Percentiles rank a stretch among this genome's conserved stretches.
Evolutionary conservation across 30 jellyfish, hydroid and myxozoan genomes (phyloP).

Genomic region (Aurelia sp.): DNA sequence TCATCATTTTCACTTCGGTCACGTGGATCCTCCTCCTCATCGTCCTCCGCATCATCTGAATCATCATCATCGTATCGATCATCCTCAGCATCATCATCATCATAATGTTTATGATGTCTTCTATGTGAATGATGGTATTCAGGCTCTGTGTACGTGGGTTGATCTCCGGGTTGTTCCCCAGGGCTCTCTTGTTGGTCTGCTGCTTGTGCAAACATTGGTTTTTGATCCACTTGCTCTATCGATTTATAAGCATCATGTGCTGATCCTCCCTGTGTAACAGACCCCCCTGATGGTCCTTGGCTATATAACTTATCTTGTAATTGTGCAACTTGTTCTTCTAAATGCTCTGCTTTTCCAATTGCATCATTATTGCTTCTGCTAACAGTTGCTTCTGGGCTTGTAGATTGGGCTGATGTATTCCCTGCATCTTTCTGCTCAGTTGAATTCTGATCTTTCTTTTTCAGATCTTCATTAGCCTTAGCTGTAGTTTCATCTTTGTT

Average conservation of each 20-base stretch:
- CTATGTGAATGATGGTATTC: conserved; percentile 59
- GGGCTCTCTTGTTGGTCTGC: conserved; percentile 42
- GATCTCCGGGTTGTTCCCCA: conserved; percentile 75
- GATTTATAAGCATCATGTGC: conserved; percentile 64
- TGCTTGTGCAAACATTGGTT: conserved; percentile 60
- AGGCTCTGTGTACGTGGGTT: conserved; percentile 61
- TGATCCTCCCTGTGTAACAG: too few species aligned
- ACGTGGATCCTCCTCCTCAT: conserved; percentile 45
- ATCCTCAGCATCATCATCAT: conserved; percentile 63
- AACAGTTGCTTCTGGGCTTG: conserved; percentile 48
- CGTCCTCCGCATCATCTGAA: conserved; percentile 58
- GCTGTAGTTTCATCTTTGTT: conserved; percentile 33
- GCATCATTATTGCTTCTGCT: conserved; percentile 77
- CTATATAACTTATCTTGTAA: conserved; percentile 83
- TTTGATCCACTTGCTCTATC: conserved; percentile 59
- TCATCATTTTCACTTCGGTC: conserved; percentile 45
- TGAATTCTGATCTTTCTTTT: conserved; percentile 11
- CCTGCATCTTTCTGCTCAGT: conserved; percentile 17
- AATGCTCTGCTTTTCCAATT: conserved; percentile 84
- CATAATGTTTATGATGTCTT: conserved; percentile 55
- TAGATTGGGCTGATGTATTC: conserved; percentile 19
- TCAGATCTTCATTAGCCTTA: background rate
- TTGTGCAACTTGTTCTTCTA: conserved; percentile 91
- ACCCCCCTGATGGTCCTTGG: conserved; percentile 22
- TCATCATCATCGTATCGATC: conserved; percentile 58